Evolutionary conservation across 2,888 invertebrate species (phyloP), one percentile per base, ranked within the genome.

Genomic region (Cantharis flavilabris): DNA sequence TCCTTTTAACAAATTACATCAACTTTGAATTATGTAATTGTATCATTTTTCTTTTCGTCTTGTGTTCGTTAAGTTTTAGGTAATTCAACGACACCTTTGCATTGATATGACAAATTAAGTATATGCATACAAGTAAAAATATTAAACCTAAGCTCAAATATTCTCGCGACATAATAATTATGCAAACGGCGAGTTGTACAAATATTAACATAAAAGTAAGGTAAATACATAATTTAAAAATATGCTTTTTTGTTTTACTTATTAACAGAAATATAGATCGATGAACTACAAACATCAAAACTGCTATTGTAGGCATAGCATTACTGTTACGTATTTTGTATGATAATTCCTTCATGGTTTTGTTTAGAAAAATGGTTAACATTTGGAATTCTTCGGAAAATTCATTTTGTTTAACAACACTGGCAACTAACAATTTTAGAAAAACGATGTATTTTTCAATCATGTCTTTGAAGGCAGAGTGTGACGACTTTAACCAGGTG

Each of bases 401-500:
- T 18, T 67, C 65, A 23, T 20, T 20, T 23, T 67, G 65, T 23
- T n/a, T 67, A 9, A 67, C 3, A 13, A 13, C n/a, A 67, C 65
- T 67, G 9, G 26, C 65, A 13, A 67, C n/a, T 18, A 67, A 20
- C 13, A 67, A 23, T 26, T 67, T 67, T 26, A 67, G 18, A 23
- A 67, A 67, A n/a, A 67, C 23, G 2, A 85, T 85, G 33, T 83
- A 84, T 65, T 83, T 84, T 72, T 87, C 85, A 10, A 84, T 77
- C 65, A 85, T 82, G 3, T 80, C 73, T 18, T 85, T 84, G 7
- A 86, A 80, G 5, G 82, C 82, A 9, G 82, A 81, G 62, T 87
- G 86, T 1, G 87, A 86, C 0, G 86, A 83, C 72, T 83, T 85
- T 73, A 88, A 73, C 86, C 86, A 87, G 72, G 83, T 80, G 26